Percentiles rank a stretch among this genome's conserved stretches.
Evolutionary conservation across 2,113 vertebrate species (phyloP).

Genomic region (Pseudopipra pipra): DNA sequence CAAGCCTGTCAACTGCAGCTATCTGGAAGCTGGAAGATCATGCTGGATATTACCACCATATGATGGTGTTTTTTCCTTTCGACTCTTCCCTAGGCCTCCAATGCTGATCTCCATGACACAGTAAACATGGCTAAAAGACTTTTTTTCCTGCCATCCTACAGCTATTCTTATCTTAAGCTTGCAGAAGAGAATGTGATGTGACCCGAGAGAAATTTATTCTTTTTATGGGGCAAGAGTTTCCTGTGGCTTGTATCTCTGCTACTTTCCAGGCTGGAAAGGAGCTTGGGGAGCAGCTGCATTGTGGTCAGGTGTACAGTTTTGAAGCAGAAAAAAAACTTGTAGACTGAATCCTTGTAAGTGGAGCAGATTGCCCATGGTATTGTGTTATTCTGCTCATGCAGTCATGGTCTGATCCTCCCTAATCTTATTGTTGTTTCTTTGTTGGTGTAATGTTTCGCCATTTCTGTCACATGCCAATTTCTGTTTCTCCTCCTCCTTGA

Average conservation of each 20-base stretch:
- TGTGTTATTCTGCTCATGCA: background rate
- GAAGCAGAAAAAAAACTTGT: background rate
- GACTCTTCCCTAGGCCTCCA: background rate
- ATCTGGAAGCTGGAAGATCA: background rate
- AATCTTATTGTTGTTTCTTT: background rate
- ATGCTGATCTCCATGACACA: rapidly evolving
- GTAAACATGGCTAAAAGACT: background rate
- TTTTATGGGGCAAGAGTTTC: background rate
- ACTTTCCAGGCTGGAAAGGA: background rate
- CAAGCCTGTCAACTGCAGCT: background rate
- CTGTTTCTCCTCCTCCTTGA: background rate
- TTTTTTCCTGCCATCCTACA: background rate
- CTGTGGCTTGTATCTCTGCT: background rate
- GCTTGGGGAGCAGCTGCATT: background rate
- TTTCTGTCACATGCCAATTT: background rate
- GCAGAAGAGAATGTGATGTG: rapidly evolving
- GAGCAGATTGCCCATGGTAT: background rate
- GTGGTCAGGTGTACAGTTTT: background rate
- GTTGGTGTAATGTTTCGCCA: background rate
- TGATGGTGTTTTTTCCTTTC: background rate
- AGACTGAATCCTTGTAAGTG: background rate
- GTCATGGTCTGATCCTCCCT: background rate
- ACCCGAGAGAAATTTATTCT: background rate
- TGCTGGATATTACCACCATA: background rate
- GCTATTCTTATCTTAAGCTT: background rate